Percentiles rank a stretch among this genome's conserved stretches.
Conservation (phyloP, 2,113 vertebrate genomes). For the Arenaria interpres region DNA sequence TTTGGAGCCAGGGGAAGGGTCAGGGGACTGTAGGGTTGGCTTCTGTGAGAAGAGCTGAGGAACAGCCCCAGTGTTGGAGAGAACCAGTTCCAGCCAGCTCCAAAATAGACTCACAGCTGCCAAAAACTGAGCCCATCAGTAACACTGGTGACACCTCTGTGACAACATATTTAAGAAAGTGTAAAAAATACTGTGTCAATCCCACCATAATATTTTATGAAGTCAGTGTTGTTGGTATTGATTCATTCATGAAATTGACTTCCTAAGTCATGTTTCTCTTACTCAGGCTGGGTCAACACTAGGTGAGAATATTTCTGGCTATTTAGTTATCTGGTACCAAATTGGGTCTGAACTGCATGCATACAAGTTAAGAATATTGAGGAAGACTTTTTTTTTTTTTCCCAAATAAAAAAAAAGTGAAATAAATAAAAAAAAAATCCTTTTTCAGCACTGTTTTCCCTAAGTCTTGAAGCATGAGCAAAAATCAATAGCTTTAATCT, state of each 20-base stretch:
- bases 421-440: neutral
- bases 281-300: neutral
- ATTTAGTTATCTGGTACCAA: neutral
- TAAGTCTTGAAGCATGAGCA: neutral
- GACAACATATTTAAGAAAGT: neutral
- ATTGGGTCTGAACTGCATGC: neutral
- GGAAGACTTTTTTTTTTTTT: neutral
- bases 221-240: neutral
- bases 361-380: neutral
- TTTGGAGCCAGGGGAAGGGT: neutral
- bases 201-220: neutral
- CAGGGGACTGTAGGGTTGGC: rapidly evolving
- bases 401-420: neutral
- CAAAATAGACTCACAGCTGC: neutral
- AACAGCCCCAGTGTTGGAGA: neutral
- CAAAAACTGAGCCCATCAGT: neutral
- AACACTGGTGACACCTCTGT: rapidly evolving
- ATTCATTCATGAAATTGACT: neutral
- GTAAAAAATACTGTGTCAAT: neutral
- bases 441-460: neutral
- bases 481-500: neutral
- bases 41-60: neutral
- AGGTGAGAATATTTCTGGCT: neutral
- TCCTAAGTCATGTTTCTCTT: neutral
- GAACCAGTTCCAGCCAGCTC: neutral